These are phyloP conservation scores for Phycodurus eques DNA, from an alignment of 2,113 vertebrate species.

Conservation along the genomic window DNA sequence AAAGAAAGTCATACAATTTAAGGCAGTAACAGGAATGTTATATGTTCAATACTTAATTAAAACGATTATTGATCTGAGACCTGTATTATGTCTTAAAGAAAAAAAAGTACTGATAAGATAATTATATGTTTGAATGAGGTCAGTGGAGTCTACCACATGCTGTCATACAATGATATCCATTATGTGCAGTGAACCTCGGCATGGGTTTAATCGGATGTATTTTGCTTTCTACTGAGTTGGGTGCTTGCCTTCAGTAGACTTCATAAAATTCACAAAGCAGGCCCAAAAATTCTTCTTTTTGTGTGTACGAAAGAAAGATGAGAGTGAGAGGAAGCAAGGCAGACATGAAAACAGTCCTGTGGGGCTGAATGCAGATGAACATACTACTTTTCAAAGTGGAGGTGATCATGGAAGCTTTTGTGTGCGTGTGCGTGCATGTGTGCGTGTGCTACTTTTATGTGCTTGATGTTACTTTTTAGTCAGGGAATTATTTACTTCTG, in stretches of 20 bases:
- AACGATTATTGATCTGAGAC: background rate
- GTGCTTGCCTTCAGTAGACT: constrained; percentile 18
- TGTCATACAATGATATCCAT: background rate
- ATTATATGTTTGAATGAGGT: background rate
- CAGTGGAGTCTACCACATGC: background rate
- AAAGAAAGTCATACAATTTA: background rate
- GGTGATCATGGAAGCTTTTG: background rate
- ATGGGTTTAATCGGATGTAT: constrained; percentile 41
- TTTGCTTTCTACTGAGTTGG: constrained; percentile 40
- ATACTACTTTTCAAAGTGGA: constrained; percentile 1
- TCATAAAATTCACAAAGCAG: constrained; percentile 31
- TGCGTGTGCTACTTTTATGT: background rate
- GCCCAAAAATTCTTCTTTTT: constrained; percentile 23
- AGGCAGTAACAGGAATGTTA: background rate
- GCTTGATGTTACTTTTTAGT: background rate
- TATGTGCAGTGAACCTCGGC: constrained; percentile 10
- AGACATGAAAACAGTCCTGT: constrained; percentile 32
- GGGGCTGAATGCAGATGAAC: background rate
- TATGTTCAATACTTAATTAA: background rate
- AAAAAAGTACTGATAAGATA: background rate
- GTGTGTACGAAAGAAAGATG: constrained; percentile 31
- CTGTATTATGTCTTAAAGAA: background rate
- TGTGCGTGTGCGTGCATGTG: background rate
- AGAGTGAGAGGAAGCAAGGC: constrained; percentile 20
- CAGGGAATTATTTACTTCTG: background rate